Evolutionary conservation across 1,140 invertebrate species (phyloP).

Genomic region (Oppia nitens): DNA sequence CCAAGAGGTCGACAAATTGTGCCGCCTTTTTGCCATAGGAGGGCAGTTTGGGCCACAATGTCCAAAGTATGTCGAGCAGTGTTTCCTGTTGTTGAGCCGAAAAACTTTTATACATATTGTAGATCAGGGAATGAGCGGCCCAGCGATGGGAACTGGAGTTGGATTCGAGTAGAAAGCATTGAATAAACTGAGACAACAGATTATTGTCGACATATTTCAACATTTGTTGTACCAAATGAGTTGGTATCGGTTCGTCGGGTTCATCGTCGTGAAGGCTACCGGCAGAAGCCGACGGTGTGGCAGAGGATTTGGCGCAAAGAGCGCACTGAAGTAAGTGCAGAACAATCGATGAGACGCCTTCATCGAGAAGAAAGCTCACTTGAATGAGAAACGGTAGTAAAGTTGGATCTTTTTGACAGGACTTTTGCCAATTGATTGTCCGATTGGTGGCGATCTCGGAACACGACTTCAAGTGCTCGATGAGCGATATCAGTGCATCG

Average conservation of each 20-base stretch:
- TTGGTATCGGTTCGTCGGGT: constrained; percentile 43
- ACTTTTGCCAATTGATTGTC: constrained; percentile 88
- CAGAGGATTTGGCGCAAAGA: constrained; percentile 38
- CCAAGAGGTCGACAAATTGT: constrained; percentile 88
- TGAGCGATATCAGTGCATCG: constrained; percentile 72
- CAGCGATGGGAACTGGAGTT: constrained; percentile 80
- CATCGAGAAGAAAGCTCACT: constrained; percentile 65
- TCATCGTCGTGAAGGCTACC: not conserved
- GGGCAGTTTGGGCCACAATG: constrained; percentile 72
- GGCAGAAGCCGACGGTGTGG: not conserved
- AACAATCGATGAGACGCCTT: constrained; percentile 79
- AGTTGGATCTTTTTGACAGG: constrained; percentile 50
- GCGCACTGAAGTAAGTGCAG: constrained; percentile 74
- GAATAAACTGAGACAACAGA: constrained; percentile 57
- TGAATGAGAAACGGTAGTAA: constrained; percentile 59
- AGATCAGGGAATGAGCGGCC: constrained; percentile 76
- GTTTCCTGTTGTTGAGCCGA: constrained; percentile 51
- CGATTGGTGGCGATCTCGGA: constrained; percentile 74
- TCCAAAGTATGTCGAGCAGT: constrained; percentile 68
- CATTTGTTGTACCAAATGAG: constrained; percentile 48
- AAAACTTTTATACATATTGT: constrained; percentile 69
- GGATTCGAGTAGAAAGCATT: constrained; percentile 78
- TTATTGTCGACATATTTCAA: constrained; percentile 47
- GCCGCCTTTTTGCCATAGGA: constrained; percentile 79
- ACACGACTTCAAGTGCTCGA: constrained; percentile 86